Base-by-base conservation (phyloP, 2,888 invertebrate species). In the Oligia latruncula region DNA sequence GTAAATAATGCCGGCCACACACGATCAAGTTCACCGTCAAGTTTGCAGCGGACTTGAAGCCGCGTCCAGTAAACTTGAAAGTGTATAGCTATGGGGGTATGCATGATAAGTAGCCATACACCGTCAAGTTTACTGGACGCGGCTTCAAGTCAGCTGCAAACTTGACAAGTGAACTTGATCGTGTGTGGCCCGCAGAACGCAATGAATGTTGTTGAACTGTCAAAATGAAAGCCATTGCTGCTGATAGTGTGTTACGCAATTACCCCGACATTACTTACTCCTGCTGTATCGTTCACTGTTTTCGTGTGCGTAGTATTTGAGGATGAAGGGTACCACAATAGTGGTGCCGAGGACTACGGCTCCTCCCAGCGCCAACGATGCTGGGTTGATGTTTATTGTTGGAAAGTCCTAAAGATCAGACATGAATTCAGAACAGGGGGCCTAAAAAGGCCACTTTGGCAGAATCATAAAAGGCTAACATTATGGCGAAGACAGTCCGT, bases 321-420 rank as follows among this genome's bases (percentile, higher is more conserved):
- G 83, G 1, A 97, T 88, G 15, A 97, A 90, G 0, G 98, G 98
- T 9, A 97, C 90, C 0, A 98, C 88, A 0, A 98, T 91, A 0
- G 97, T 97, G 1, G 97, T 95, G 0, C 97, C 95, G 23, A 97
- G 92, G 5, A 97, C 94, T 11, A 98, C 92, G 0, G 97, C 93
- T 0, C 97, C 98, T 0, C 97, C 97, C 11, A 98, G 90, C 1
- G 97, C 95, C 46, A 98, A 82, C 0, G 98, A 97, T 46, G 97
- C 97, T 0, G 97, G 92, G 88, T 98, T 98, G 6, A 98, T 92
- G 88, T 98, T 98, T 15, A 98, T 95, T 13, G 97, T 90, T 0
- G 98, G 97, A 9, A 96, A 87, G 43, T 92, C 93, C 97, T 97
- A 91, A 2, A 62, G 15, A 68, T 15, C 43, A 74, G 11, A 71